Conservation (phyloP, 2,113 vertebrate species). For the Podiceps cristatus region DNA sequence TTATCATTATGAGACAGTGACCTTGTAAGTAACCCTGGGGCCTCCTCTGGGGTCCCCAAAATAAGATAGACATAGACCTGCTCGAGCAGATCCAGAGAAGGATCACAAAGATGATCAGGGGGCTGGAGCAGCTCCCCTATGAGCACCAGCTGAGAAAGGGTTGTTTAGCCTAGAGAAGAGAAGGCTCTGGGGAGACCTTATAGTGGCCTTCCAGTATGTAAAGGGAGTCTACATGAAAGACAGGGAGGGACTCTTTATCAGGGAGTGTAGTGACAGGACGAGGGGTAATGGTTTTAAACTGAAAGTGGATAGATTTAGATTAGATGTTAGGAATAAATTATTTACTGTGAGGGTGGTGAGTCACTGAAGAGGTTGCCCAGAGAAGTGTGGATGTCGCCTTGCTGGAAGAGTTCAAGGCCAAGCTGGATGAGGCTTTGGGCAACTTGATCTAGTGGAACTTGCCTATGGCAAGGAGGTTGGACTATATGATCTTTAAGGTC, state of each 20-base stretch:
- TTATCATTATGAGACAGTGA: neutral
- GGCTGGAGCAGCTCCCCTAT: neutral
- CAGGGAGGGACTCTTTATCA: neutral
- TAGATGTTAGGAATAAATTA: neutral
- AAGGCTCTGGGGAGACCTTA: neutral
- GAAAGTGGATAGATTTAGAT: neutral
- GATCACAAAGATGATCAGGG: rapidly evolving
- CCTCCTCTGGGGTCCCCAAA: neutral
- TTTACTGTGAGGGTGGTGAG: neutral
- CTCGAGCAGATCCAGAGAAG: neutral
- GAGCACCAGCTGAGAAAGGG: neutral
- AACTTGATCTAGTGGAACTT: neutral
- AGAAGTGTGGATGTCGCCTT: neutral
- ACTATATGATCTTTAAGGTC: neutral
- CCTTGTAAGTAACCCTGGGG: neutral
- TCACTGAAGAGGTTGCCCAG: neutral
- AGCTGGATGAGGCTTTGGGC: neutral
- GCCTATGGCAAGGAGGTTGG: neutral
- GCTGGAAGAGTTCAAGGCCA: neutral
- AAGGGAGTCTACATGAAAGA: neutral
- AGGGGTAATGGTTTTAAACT: neutral
- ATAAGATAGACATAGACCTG: neutral
- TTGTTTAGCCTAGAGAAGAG: neutral
- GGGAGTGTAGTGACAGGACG: neutral
- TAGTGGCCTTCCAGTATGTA: neutral